phyloP scores from a whole-genome alignment of 2,888 invertebrate genomes.

The Drosophila rellima region DNA sequence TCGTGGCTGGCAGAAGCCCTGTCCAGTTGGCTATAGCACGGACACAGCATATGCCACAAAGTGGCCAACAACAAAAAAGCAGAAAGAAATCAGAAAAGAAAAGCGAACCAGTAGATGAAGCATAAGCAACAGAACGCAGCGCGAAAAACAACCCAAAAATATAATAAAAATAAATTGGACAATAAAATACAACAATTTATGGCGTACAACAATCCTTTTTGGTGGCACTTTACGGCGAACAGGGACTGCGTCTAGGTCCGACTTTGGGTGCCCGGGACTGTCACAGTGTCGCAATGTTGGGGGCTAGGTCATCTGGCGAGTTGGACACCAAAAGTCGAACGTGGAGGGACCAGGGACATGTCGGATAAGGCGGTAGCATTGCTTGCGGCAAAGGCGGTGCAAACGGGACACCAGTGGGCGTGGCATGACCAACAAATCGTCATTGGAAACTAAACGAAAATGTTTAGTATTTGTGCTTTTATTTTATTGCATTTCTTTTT shows the following conservation, averaged over 20 bases:
- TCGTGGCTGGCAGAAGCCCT: conserved; percentile 15
- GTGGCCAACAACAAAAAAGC: conserved; percentile 43
- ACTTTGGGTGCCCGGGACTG: conserved; percentile 5
- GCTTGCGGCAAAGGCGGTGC: conserved; percentile 51
- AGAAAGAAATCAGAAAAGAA: conserved; percentile 45
- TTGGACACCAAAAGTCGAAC: conserved; percentile 63
- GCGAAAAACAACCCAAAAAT: conserved; percentile 70
- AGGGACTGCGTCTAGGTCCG: conserved; percentile 12
- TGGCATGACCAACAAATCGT: conserved; percentile 62
- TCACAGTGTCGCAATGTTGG: conserved; percentile 9
- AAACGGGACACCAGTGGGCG: conserved; percentile 39
- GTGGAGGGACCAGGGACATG: conserved; percentile 29
- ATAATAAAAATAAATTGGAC: conserved; percentile 82
- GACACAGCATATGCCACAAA: conserved; percentile 75
- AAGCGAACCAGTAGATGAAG: conserved; percentile 72
- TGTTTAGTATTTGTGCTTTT: conserved; percentile 70
- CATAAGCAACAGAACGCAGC: conserved; percentile 70
- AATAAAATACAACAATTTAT: conserved; percentile 82
- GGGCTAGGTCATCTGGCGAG: conserved; percentile 15
- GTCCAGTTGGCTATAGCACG: conserved; percentile 50
- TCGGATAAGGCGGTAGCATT: conserved; percentile 64
- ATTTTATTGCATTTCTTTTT: conserved; percentile 52
- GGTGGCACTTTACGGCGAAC: conserved; percentile 65
- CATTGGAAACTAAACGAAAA: conserved; percentile 80
- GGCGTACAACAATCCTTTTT: conserved; percentile 78